A percentile compares a stretch with the other conserved stretches of the same genome.
phyloP scores from a whole-genome alignment of 2,113 vertebrate genomes.

The Epinephelus fuscoguttatus region DNA sequence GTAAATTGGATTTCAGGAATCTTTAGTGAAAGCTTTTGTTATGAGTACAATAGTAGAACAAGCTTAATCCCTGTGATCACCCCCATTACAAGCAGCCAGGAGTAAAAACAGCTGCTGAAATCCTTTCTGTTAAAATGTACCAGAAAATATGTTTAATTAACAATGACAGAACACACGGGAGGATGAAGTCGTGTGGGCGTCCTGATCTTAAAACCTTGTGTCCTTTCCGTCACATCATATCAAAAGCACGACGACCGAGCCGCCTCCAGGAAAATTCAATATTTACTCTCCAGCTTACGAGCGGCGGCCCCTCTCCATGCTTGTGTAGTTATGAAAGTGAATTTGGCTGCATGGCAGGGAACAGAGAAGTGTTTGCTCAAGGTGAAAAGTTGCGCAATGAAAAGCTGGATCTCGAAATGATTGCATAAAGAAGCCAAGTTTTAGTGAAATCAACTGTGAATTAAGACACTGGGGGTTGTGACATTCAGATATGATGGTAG shows the following conservation, averaged over 20 bases:
- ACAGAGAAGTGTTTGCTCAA: slow-evolving; percentile 37
- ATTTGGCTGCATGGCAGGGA: slow-evolving; percentile 14
- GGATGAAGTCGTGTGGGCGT: not conserved
- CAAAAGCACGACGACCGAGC: slow-evolving; percentile 1
- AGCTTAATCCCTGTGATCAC: not conserved
- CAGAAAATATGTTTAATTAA: not conserved
- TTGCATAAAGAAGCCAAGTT: not conserved
- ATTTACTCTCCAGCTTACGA: slow-evolving; percentile 75
- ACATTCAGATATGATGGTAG: not conserved
- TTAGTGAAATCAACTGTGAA: not conserved
- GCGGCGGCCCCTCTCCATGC: not conserved
- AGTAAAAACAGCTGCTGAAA: not conserved
- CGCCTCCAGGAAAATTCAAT: slow-evolving; percentile 76
- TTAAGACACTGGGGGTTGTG: not conserved
- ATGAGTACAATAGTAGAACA: not conserved
- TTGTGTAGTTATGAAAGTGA: slow-evolving; percentile 35
- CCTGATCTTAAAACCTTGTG: slow-evolving; percentile 13
- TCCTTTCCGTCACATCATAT: slow-evolving; percentile 21
- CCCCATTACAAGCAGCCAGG: not conserved
- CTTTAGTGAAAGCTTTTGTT: not conserved
- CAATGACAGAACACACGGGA: not conserved
- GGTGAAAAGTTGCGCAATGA: slow-evolving; percentile 43
- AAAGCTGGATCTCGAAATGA: not conserved
- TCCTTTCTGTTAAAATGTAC: not conserved
- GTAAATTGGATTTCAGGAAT: not conserved